These are phyloP conservation scores for Erebia ligea DNA, from an alignment of 2,888 invertebrate species.

Conservation along the genomic window DNA sequence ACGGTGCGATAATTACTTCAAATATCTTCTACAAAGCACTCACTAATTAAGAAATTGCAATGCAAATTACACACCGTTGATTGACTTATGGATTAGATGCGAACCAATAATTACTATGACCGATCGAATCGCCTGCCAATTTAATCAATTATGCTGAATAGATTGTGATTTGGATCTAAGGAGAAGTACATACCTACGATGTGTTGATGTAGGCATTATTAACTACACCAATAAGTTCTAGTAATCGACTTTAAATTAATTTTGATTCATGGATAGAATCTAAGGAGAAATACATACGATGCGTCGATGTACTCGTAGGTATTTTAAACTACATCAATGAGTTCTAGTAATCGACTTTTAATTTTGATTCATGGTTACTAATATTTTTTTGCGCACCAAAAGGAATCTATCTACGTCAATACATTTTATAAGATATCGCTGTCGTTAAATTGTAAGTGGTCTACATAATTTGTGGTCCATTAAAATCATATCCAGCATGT, in stretches of 20 bases:
- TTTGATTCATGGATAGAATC: background rate
- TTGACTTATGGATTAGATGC: constrained; percentile 50
- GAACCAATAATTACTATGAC: constrained; percentile 52
- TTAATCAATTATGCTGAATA: constrained; percentile 57
- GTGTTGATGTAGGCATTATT: background rate
- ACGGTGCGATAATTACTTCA: background rate
- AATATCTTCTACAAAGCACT: constrained; percentile 4
- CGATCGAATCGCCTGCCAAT: constrained; percentile 51
- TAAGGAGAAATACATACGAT: constrained; percentile 19
- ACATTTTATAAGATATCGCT: too few species aligned
- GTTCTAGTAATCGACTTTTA: background rate
- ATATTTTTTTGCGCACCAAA: too few species aligned
- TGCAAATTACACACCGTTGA: constrained; percentile 31
- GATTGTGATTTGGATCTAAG: constrained; percentile 33
- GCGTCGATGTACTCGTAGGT: too few species aligned
- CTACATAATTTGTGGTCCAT: too few species aligned
- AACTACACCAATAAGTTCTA: too few species aligned
- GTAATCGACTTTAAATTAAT: background rate
- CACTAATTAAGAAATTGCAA: constrained; percentile 29
- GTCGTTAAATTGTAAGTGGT: too few species aligned
- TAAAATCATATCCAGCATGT: too few species aligned
- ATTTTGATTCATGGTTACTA: background rate
- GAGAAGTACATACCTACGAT: constrained; percentile 21
- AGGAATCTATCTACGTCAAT: too few species aligned
- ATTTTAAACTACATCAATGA: background rate